Percentiles rank a stretch among this genome's conserved stretches.
These are phyloP conservation scores for Prietella phreatophila DNA, from an alignment of 2,113 vertebrate species.

Conservation along the genomic window DNA sequence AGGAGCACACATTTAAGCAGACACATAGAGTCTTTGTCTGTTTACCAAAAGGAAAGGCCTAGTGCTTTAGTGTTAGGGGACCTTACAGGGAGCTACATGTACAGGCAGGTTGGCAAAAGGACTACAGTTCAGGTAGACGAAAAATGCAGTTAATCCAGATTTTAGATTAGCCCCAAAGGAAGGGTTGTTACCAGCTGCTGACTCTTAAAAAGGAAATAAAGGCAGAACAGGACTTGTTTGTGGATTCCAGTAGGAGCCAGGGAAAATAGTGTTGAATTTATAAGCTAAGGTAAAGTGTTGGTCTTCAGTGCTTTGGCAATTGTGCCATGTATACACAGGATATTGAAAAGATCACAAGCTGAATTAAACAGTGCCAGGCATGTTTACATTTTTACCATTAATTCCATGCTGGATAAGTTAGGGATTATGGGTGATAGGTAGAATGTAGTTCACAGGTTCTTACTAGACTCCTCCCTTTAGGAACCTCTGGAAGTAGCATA, in stretches of 20 bases:
- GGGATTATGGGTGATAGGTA: background rate
- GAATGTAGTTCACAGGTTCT: slow-evolving; percentile 25
- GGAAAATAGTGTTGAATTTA: slow-evolving; percentile 24
- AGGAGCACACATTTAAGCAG: slow-evolving; percentile 58
- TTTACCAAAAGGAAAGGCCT: slow-evolving; percentile 58
- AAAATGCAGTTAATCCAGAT: slow-evolving; percentile 78
- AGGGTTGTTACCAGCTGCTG: slow-evolving; percentile 55
- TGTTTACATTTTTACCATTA: background rate
- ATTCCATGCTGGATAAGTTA: background rate
- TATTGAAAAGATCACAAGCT: background rate
- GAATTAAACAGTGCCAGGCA: background rate
- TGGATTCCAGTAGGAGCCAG: slow-evolving; percentile 36
- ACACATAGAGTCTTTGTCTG: slow-evolving; percentile 66
- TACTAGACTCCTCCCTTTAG: slow-evolving; percentile 34
- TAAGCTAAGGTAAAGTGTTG: background rate
- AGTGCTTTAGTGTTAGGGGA: slow-evolving; percentile 64
- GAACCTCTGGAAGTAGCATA: slow-evolving; percentile 30
- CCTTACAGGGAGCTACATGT: slow-evolving; percentile 69
- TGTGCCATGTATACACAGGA: background rate
- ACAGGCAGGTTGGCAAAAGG: slow-evolving; percentile 70
- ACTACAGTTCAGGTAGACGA: slow-evolving; percentile 71
- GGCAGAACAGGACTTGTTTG: slow-evolving; percentile 50
- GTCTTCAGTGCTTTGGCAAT: no score
- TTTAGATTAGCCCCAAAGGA: slow-evolving; percentile 62
- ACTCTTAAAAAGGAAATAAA: slow-evolving; percentile 57